Evolutionary conservation across 1,140 invertebrate species (phyloP).

Genomic region (Drosophila kikkawai): DNA sequence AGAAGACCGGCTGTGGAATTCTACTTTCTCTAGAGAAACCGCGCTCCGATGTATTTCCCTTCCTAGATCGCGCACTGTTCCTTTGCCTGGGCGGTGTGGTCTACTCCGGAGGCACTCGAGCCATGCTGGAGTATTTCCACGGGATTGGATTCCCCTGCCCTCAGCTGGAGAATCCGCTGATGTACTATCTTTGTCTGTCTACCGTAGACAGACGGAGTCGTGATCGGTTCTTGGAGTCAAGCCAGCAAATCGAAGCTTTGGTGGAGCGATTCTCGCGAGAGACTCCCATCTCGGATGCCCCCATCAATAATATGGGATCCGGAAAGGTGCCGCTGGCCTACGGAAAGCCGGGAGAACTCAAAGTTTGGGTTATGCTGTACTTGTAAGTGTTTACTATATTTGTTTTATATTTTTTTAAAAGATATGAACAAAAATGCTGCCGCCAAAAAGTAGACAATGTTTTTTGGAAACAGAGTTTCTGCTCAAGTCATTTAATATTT

Average conservation of each 20-base stretch:
- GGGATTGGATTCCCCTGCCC: slow-evolving; percentile 97
- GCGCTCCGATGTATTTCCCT: slow-evolving; percentile 96
- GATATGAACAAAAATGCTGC: too few species aligned
- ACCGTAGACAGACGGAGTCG: slow-evolving; percentile 91
- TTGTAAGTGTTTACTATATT: slow-evolving; percentile 87
- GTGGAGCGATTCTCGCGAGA: slow-evolving; percentile 96
- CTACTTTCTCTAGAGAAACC: slow-evolving; percentile 97
- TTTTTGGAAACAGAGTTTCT: too few species aligned
- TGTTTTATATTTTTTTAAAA: neutral
- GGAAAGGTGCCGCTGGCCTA: slow-evolving; percentile 90
- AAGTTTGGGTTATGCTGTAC: slow-evolving; percentile 91
- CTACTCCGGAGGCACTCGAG: slow-evolving; percentile 94
- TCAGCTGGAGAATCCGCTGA: slow-evolving; percentile 95
- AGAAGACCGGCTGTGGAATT: slow-evolving; percentile 95
- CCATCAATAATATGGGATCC: slow-evolving; percentile 86
- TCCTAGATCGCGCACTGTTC: slow-evolving; percentile 91
- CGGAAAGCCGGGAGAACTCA: slow-evolving; percentile 90
- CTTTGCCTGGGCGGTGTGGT: slow-evolving; percentile 95
- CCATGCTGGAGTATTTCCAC: slow-evolving; percentile 96
- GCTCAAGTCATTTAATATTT: too few species aligned
- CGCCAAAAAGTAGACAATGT: neutral
- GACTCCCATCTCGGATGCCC: slow-evolving; percentile 85
- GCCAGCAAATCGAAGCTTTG: slow-evolving; percentile 95
- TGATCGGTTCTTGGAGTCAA: slow-evolving; percentile 96
- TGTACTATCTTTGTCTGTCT: slow-evolving; percentile 97